Conservation (phyloP, 2,888 invertebrate species). For the Pimpla rufipes region DNA sequence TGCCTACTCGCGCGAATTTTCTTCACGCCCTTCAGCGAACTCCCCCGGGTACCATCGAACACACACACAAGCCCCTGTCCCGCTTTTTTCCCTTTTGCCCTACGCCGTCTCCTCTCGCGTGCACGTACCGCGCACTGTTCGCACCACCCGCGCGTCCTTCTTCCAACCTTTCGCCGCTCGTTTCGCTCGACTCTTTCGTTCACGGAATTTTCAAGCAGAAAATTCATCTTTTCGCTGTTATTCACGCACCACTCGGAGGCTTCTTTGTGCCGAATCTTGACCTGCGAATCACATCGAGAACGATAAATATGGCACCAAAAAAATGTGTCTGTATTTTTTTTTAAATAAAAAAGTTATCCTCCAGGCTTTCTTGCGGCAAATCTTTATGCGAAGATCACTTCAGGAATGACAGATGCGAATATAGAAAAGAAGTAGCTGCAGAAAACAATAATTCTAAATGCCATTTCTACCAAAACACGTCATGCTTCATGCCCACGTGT, state of each 20-base stretch:
- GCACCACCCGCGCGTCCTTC: conserved; percentile 25
- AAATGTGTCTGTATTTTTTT: background rate
- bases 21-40: conserved; percentile 51
- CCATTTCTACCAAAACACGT: background rate
- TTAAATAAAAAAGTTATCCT: too few species aligned
- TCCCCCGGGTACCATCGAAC: conserved; percentile 62
- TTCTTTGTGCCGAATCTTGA: background rate
- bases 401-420: too few species aligned
- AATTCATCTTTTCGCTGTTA: conserved; percentile 26
- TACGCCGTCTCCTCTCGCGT: conserved; percentile 3
- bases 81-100: conserved; percentile 50
- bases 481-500: background rate
- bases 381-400: too few species aligned
- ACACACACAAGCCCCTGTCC: conserved; percentile 29
- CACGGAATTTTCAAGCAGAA: conserved; percentile 52
- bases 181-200: conserved; percentile 39
- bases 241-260: background rate
- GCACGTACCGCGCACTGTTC: conserved; percentile 9
- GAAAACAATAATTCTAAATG: background rate
- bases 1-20: conserved; percentile 54
- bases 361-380: too few species aligned
- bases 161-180: conserved; percentile 55
- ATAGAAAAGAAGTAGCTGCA: too few species aligned
- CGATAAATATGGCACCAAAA: background rate
- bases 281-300: background rate